Evolutionary conservation across 2,888 invertebrate genomes (phyloP).

Genomic region (Scrobipalpa costella): DNA sequence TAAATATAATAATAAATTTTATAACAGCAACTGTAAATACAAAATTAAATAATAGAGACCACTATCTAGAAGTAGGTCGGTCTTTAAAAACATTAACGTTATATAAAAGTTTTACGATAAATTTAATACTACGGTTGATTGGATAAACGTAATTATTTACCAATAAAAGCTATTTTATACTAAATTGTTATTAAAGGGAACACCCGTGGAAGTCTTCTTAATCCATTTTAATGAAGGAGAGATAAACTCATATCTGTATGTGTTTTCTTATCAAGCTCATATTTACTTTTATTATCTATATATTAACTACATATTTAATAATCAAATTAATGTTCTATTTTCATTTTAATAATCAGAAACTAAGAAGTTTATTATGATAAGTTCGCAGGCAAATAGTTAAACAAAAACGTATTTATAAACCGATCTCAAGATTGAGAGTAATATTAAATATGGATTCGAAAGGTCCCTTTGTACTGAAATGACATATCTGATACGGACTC

Average conservation of each 20-base stretch:
- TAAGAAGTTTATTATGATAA: too few relatives aligned
- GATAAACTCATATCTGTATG: not conserved
- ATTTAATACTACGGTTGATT: not conserved
- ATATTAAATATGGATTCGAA: too few relatives aligned
- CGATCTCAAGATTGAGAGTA: too few relatives aligned
- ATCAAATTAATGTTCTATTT: too few relatives aligned
- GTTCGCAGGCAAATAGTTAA: too few relatives aligned
- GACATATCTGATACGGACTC: too few relatives aligned
- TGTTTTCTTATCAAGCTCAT: not conserved
- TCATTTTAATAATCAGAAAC: too few relatives aligned
- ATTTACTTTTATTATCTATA: too few relatives aligned
- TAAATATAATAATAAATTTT: too few relatives aligned
- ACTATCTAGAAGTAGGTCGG: conserved; percentile 1
- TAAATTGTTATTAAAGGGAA: not conserved
- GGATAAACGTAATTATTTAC: not conserved
- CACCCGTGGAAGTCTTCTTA: not conserved
- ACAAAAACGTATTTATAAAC: too few relatives aligned
- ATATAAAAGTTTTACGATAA: not conserved
- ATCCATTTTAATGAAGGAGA: not conserved
- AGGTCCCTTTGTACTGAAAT: too few relatives aligned
- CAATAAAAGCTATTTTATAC: not conserved
- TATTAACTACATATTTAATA: too few relatives aligned
- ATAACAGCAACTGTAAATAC: not conserved
- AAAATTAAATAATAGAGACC: not conserved
- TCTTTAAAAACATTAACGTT: not conserved